Conservation (phyloP, 2,797 vertebrate genomes). For the Sebastes goodei region DNA sequence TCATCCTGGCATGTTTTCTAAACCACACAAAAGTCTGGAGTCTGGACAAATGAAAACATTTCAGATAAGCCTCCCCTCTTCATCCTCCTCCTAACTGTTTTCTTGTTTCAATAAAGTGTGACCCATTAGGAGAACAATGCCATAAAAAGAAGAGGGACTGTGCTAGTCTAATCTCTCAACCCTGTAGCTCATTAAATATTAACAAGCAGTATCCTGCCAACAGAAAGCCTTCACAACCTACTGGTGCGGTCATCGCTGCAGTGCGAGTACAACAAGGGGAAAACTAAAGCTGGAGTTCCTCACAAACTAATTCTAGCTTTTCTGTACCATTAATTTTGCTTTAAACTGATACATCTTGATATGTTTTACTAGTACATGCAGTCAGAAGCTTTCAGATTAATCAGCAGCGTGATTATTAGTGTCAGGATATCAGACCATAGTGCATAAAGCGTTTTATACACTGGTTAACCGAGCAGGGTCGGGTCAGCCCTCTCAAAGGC, state of each 20-base stretch:
- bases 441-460: constrained; percentile 51
- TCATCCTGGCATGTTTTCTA: not conserved
- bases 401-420: constrained; percentile 50
- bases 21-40: constrained; percentile 15
- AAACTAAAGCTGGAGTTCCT: not conserved
- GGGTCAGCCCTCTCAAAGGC: constrained; percentile 62
- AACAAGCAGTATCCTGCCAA: constrained; percentile 10
- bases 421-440: constrained; percentile 46
- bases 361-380: not conserved
- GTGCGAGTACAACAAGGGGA: not conserved
- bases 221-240: not conserved
- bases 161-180: constrained; percentile 10
- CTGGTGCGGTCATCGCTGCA: not conserved
- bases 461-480: constrained; percentile 38
- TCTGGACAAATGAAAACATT: constrained; percentile 8
- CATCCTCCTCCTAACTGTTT: not conserved
- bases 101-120: constrained; percentile 6
- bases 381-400: constrained; percentile 53
- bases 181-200: constrained; percentile 36
- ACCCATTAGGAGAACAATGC: not conserved
- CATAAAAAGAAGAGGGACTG: constrained; percentile 1
- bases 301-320: not conserved
- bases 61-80: not conserved
- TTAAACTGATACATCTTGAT: not conserved
- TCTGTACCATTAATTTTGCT: not conserved